Evolutionary conservation across 2,797 vertebrate genomes (phyloP).

Genomic region (Clarias pachynema): DNA sequence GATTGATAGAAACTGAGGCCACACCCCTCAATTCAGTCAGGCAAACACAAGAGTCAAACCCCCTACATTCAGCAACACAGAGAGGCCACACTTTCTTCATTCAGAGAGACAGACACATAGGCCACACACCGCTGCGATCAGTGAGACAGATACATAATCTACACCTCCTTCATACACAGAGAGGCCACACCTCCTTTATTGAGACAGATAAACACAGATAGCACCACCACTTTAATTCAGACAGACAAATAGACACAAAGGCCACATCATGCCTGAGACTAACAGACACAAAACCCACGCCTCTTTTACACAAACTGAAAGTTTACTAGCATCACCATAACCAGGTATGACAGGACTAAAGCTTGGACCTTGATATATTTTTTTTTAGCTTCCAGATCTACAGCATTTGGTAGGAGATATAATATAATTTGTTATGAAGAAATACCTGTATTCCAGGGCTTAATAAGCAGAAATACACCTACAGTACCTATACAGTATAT

Average conservation of each 20-base stretch:
- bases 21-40: not conserved
- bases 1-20: not conserved
- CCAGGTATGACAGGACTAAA: not conserved
- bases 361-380: not conserved
- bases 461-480: not conserved
- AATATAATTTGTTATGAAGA: not conserved
- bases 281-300: not conserved
- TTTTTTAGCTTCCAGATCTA: not conserved
- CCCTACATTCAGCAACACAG: not conserved
- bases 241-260: not conserved
- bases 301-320: not conserved
- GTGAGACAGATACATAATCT: not conserved
- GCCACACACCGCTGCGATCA: not conserved
- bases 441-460: not conserved
- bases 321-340: not conserved
- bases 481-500: not conserved
- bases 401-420: not conserved
- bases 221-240: not conserved
- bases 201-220: not conserved
- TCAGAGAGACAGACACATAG: not conserved
- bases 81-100: not conserved
- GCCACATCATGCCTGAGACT: not conserved
- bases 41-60: not conserved
- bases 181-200: not conserved
- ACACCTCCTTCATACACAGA: not conserved